Conservation (phyloP, 2,888 invertebrate species). For the Lingula anatina region DNA sequence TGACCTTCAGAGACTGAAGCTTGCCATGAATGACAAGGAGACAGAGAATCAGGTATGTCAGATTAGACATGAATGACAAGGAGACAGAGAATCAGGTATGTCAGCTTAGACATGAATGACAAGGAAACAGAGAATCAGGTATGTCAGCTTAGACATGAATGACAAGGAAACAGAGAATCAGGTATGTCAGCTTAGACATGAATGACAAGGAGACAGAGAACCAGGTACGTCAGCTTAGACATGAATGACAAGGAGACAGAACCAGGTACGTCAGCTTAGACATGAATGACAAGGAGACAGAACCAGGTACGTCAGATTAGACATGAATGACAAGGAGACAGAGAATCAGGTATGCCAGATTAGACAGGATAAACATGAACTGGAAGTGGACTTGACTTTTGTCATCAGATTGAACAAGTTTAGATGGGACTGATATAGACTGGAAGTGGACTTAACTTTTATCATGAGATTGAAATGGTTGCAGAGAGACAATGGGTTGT, state of each 20-base stretch:
- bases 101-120: no score
- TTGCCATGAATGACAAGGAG: constrained; percentile 82
- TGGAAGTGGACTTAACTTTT: no score
- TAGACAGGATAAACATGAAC: no score
- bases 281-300: no score
- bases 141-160: constrained; percentile 73
- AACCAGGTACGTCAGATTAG: no score
- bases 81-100: constrained; percentile 58
- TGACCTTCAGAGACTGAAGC: constrained; percentile 80
- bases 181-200: constrained; percentile 75
- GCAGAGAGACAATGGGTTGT: no score
- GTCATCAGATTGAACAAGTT: no score
- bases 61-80: constrained; percentile 30
- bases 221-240: constrained; percentile 59
- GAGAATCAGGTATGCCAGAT: no score
- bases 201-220: constrained; percentile 78
- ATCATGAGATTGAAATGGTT: no score
- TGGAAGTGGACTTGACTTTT: not conserved
- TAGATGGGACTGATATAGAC: no score
- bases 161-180: constrained; percentile 82
- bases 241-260: constrained; percentile 78
- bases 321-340: no score
- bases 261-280: no score
- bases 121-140: constrained; percentile 77
- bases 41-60: constrained; percentile 61